A percentile compares a stretch with the other conserved stretches of the same genome.
Evolutionary conservation across 2,797 vertebrate genomes (phyloP).

Genomic region (Tiaroga cobitis): DNA sequence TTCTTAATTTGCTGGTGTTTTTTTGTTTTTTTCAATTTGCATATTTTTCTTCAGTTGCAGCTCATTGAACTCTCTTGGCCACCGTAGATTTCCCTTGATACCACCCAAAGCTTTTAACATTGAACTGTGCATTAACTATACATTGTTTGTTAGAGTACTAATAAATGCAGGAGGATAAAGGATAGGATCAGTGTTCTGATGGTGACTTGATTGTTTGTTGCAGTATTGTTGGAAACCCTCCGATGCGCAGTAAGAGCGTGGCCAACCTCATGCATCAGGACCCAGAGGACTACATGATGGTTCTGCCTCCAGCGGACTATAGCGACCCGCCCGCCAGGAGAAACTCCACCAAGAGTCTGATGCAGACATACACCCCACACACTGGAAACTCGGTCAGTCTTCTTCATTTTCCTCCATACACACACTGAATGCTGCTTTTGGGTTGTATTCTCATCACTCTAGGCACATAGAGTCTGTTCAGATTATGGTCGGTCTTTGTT

Average conservation of each 20-base stretch:
- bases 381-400: conserved; percentile 62
- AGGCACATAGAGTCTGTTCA: background rate
- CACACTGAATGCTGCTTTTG: background rate
- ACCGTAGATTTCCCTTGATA: background rate
- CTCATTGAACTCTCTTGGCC: too few relatives aligned
- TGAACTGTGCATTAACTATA: background rate
- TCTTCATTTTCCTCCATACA: conserved; percentile 56
- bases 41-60: too few relatives aligned
- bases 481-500: background rate
- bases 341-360: conserved; percentile 53
- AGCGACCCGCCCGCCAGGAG: conserved; percentile 62
- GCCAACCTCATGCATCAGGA: conserved; percentile 86
- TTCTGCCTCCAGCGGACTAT: conserved; percentile 91
- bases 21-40: accelerated
- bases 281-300: conserved; percentile 83
- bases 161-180: background rate
- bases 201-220: conserved; percentile 30
- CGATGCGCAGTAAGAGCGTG: conserved; percentile 88
- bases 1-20: too few relatives aligned
- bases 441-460: background rate
- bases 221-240: conserved; percentile 58
- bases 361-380: conserved; percentile 55
- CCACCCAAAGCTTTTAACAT: background rate
- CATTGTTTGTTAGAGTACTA: too few relatives aligned
- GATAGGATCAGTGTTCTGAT: background rate